Percentiles rank a stretch among this genome's conserved stretches.
Conservation (phyloP, 2,797 vertebrate species). For the Micrastur ruficollis region DNA sequence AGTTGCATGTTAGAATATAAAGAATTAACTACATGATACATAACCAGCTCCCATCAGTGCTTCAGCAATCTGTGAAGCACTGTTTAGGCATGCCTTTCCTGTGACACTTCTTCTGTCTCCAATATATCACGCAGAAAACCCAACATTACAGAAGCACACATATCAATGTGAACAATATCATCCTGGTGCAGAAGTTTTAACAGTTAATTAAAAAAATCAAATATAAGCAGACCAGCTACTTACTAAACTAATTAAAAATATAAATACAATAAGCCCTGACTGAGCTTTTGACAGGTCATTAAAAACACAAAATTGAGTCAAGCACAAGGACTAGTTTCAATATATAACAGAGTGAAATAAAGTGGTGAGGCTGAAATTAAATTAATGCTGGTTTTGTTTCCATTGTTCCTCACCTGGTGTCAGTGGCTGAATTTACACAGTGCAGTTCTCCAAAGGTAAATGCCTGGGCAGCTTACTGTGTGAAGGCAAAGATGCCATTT, state of each 20-base stretch:
- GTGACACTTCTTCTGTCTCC: background rate
- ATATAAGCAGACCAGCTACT: slow-evolving; percentile 65
- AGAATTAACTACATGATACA: background rate
- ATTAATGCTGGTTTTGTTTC: slow-evolving; percentile 53
- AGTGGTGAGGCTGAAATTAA: slow-evolving; percentile 64
- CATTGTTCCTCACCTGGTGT: slow-evolving; percentile 45
- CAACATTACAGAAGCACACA: background rate
- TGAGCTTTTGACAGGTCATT: slow-evolving; percentile 74
- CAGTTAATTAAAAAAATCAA: slow-evolving; percentile 68
- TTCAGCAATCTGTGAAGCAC: background rate
- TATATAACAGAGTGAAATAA: slow-evolving; percentile 62
- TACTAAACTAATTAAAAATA: slow-evolving; percentile 76
- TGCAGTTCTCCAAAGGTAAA: slow-evolving; percentile 37
- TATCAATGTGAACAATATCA: background rate
- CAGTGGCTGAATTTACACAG: slow-evolving; percentile 37
- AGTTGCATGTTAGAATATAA: background rate
- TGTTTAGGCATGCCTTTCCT: background rate
- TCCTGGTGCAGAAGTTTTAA: slow-evolving; percentile 54
- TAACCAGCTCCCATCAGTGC: background rate
- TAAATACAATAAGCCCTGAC: slow-evolving; percentile 75
- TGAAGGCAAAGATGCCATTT: slow-evolving; percentile 44
- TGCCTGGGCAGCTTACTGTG: slow-evolving; percentile 31
- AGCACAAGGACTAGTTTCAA: slow-evolving; percentile 63
- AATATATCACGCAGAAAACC: background rate
- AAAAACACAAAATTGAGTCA: slow-evolving; percentile 70